phyloP scores from a whole-genome alignment of 2,888 invertebrate genomes.

The Arrhopalites spinosus region DNA sequence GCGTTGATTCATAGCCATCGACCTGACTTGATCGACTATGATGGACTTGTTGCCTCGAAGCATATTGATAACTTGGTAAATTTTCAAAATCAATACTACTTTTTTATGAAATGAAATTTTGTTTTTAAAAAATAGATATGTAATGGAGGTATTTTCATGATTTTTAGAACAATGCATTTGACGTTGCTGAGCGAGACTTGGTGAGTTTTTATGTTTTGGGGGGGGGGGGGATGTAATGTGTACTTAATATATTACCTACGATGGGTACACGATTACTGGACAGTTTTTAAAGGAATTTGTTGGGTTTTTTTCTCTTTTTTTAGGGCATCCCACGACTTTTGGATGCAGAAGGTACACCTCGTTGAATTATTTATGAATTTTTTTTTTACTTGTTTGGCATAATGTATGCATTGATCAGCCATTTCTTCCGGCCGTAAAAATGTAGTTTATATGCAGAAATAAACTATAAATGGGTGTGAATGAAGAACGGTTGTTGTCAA shows the following conservation, averaged over 20 bases:
- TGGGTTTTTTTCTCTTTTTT: too few relatives aligned
- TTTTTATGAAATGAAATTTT: too few relatives aligned
- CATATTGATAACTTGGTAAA: slow-evolving; percentile 95
- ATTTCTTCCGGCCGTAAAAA: too few relatives aligned
- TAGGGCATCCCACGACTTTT: slow-evolving; percentile 85
- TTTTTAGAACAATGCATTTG: slow-evolving; percentile 97
- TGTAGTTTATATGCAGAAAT: background rate
- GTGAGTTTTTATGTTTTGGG: too few relatives aligned
- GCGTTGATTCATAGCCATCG: slow-evolving; percentile 97
- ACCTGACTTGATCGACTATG: slow-evolving; percentile 91
- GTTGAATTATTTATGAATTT: background rate
- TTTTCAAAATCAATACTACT: too few relatives aligned
- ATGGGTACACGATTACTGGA: too few relatives aligned
- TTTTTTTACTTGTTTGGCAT: background rate
- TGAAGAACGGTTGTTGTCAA: too few relatives aligned
- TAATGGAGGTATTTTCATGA: too few relatives aligned
- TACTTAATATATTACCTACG: too few relatives aligned
- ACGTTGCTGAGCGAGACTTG: slow-evolving; percentile 87
- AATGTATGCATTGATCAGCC: background rate
- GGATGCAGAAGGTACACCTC: slow-evolving; percentile 81
- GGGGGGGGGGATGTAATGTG: too few relatives aligned
- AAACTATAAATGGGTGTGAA: background rate
- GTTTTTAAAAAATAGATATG: too few relatives aligned
- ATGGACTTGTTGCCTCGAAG: slow-evolving; percentile 75
- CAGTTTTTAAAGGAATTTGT: too few relatives aligned